phyloP scores from a whole-genome alignment of 2,888 invertebrate genomes.

The Pristionchus entomophagus region DNA sequence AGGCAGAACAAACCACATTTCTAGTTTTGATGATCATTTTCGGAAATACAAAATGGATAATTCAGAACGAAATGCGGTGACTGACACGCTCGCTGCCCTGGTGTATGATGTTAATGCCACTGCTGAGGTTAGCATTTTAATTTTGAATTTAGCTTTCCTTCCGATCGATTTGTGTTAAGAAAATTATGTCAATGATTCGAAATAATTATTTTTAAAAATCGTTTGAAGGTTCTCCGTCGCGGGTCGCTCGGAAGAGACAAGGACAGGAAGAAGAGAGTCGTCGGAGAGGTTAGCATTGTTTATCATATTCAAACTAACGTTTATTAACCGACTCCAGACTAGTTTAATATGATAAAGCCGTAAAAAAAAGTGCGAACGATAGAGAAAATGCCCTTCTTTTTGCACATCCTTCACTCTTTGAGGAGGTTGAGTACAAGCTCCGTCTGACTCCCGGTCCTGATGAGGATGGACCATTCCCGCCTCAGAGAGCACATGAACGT shows the following conservation, averaged over 20 bases:
- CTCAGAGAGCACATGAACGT: slow-evolving; percentile 41
- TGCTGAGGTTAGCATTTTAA: slow-evolving; percentile 64
- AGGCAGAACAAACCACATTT: too few relatives aligned
- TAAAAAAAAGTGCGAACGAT: background rate
- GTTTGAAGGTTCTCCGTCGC: slow-evolving; percentile 53
- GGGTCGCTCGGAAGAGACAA: slow-evolving; percentile 61
- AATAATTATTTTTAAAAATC: background rate
- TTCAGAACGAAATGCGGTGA: slow-evolving; percentile 73
- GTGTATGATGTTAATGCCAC: slow-evolving; percentile 76
- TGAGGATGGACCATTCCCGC: slow-evolving; percentile 56
- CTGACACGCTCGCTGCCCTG: slow-evolving; percentile 74
- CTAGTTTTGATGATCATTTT: background rate
- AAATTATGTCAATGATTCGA: background rate
- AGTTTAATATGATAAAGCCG: too few relatives aligned
- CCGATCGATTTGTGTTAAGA: background rate
- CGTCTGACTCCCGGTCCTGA: slow-evolving; percentile 72
- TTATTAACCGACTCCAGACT: background rate
- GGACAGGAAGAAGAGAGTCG: slow-evolving; percentile 60
- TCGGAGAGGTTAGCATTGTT: slow-evolving; percentile 44
- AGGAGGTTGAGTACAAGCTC: slow-evolving; percentile 72
- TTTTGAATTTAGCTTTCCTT: too few relatives aligned
- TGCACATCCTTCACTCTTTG: background rate
- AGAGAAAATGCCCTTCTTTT: background rate
- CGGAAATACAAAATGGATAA: background rate
- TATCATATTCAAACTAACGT: too few relatives aligned